Evolutionary conservation across 1,140 invertebrate species (phyloP).

Genomic region (Lithobius niger): DNA sequence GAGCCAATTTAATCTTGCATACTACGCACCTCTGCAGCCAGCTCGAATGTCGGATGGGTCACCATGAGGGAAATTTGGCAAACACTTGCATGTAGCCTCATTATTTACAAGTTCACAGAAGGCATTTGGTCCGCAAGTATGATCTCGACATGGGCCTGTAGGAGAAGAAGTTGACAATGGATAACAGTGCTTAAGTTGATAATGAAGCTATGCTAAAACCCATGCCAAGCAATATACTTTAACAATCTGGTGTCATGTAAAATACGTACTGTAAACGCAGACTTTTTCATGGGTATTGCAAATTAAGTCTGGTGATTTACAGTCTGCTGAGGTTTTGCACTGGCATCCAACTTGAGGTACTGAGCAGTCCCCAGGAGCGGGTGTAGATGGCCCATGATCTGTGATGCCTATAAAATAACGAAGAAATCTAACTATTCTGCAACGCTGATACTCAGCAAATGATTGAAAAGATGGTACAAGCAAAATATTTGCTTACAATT

Average conservation of each 20-base stretch:
- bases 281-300: neutral
- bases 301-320: neutral
- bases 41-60: constrained; percentile 49
- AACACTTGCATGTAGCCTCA: constrained; percentile 49
- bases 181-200: neutral
- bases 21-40: constrained; percentile 41
- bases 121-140: constrained; percentile 70
- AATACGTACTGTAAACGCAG: neutral
- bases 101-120: constrained; percentile 55
- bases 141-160: constrained; percentile 57
- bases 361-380: neutral
- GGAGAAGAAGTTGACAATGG: neutral
- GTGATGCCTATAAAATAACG: too few relatives aligned
- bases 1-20: neutral
- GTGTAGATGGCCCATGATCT: neutral
- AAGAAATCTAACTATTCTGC: too few relatives aligned
- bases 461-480: neutral
- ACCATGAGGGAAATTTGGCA: constrained; percentile 36
- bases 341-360: neutral
- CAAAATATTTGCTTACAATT: constrained; percentile 1
- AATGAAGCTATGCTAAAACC: neutral
- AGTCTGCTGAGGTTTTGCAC: constrained; percentile 1
- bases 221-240: neutral
- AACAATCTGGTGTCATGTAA: neutral
- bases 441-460: too few relatives aligned